phyloP scores from a whole-genome alignment of 2,888 invertebrate genomes.

The Temnothorax unifasciatus region DNA sequence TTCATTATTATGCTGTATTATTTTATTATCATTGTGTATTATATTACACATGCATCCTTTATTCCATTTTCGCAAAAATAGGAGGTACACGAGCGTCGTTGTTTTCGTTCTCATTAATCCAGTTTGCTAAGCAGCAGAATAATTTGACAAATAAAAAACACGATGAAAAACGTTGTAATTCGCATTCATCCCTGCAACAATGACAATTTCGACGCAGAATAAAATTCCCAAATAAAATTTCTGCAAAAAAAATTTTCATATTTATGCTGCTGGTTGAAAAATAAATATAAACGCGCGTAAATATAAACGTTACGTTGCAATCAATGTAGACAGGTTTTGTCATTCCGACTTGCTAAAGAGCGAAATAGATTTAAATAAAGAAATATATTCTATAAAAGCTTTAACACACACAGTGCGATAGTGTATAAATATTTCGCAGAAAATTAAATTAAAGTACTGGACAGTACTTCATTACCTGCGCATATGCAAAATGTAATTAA shows the following conservation, averaged over 20 bases:
- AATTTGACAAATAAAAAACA: constrained; percentile 13
- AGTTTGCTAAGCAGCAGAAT: constrained; percentile 18
- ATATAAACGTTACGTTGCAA: background rate
- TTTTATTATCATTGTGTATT: background rate
- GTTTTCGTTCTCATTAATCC: constrained; percentile 33
- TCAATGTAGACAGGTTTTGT: background rate
- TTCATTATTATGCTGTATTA: background rate
- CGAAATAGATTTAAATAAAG: constrained; percentile 13
- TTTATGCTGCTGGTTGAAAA: background rate
- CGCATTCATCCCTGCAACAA: background rate
- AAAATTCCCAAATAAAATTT: constrained; percentile 6
- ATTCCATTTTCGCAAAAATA: background rate
- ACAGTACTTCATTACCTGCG: background rate
- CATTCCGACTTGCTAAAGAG: background rate
- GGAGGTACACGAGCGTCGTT: background rate
- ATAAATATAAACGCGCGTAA: background rate
- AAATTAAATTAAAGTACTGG: constrained; percentile 5
- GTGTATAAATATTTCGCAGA: background rate
- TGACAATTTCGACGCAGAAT: background rate
- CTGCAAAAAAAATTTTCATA: background rate
- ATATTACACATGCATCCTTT: constrained; percentile 4
- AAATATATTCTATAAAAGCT: background rate
- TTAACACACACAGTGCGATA: background rate
- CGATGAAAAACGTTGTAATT: background rate
- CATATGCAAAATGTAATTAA: background rate